Evolutionary conservation across 1,140 invertebrate genomes (phyloP), one percentile per base, ranked within the genome.

Genomic region (Neodiprion fabricii): DNA sequence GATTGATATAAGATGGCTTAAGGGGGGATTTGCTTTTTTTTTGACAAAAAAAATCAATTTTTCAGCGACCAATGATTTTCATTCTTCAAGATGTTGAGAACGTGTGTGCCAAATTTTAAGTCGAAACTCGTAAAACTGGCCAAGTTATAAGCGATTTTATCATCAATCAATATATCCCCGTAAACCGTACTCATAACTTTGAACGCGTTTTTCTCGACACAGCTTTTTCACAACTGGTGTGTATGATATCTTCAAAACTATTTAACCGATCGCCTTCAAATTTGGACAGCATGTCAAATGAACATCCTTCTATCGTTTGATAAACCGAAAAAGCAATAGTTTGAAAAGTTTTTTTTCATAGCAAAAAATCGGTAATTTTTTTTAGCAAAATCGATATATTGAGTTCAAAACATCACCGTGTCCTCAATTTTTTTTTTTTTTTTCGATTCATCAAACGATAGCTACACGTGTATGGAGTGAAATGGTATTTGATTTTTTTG

Each of bases 201-300:
- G 17, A 72, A 72, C 50, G 72, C 61, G 72, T 48, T 74, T 74
- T 74, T 74, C 72, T 69, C 72, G 72, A 74, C 67, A 74, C 66
- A 74, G 72, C 72, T 69, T 67, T 68, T 74, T 74, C 48, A 48
- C 72, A 68, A 74, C 23, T 74, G 65, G 72, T 74, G 8, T 9
- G 72, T 67, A 74, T 12, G 72, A 68, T 74, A 74, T 74, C 23
- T 74, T 47, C 11, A 74, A 47, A 74, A 74, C 67, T 74, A 61
- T 74, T 74, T 7, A 68, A 74, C 47, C 23, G 48, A 74, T 74
- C 48, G 72, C 47, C 66, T 68, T 74, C 47, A 70, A 74, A 74
- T 74, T 70, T 74, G 65, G 47, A 74, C 48, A 40, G 47, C 72
- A 68, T 70, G 67, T 50, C 14, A 48, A 68, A 48, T 14, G 17